Evolutionary conservation across 2,113 vertebrate species (phyloP).

Genomic region (Daubentonia madagascariensis): DNA sequence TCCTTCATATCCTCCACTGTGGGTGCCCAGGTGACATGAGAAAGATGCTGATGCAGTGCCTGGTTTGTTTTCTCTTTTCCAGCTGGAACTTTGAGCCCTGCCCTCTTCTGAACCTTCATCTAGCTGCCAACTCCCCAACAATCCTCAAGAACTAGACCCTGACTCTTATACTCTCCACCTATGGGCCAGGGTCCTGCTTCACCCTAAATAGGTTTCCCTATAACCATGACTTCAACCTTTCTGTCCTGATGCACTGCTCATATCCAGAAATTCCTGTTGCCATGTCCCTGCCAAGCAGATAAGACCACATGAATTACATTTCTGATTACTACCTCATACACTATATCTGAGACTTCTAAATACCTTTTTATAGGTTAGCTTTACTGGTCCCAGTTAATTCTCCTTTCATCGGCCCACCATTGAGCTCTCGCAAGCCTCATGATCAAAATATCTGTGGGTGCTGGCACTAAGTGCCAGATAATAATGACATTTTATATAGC

Average conservation of each 20-base stretch:
- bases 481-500: conserved; percentile 39
- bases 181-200: background rate
- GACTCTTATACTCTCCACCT: background rate
- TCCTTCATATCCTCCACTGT: conserved; percentile 1
- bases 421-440: conserved; percentile 15
- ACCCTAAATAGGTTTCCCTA: background rate
- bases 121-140: background rate
- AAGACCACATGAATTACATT: conserved; percentile 5
- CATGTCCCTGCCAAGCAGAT: background rate
- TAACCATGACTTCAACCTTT: background rate
- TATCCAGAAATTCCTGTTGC: background rate
- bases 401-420: background rate
- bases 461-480: background rate
- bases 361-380: conserved; percentile 27
- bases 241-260: background rate
- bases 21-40: background rate
- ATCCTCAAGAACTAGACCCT: background rate
- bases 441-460: background rate
- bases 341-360: conserved; percentile 5
- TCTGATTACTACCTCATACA: background rate
- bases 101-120: conserved; percentile 1
- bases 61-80: conserved; percentile 6
- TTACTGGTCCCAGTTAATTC: conserved; percentile 31
- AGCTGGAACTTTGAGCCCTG: background rate
- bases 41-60: background rate